Conservation (phyloP, 2,888 invertebrate genomes). For the Megalurothrips usitatus region DNA sequence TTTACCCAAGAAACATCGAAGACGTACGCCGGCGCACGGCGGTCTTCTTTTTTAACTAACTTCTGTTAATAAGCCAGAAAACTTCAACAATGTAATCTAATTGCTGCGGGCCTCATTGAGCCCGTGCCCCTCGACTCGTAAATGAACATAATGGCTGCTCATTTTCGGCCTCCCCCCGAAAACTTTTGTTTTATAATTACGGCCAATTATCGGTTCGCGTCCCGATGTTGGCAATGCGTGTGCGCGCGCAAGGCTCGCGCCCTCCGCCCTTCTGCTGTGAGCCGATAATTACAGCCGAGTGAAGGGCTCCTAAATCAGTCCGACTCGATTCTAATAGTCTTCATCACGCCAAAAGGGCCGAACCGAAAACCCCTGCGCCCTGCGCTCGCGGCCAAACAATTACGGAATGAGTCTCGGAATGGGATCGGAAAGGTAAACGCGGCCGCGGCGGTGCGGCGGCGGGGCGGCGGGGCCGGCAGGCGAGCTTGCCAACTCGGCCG, state of each 20-base stretch:
- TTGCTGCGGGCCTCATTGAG: neutral
- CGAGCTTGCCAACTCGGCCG: neutral
- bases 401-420: neutral
- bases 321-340: neutral
- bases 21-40: neutral
- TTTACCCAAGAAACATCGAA: neutral
- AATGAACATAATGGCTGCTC: slow-evolving; percentile 5
- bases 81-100: slow-evolving; percentile 2
- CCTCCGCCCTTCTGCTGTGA: neutral
- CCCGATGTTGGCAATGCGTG: neutral
- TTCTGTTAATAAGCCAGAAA: neutral
- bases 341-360: slow-evolving; percentile 13
- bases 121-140: neutral
- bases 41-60: neutral
- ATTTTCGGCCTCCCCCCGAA: neutral
- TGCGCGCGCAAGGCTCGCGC: neutral
- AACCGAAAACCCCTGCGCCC: neutral
- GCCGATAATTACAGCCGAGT: neutral
- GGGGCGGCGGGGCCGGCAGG: neutral
- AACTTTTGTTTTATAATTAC: neutral
- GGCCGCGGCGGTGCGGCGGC: too few relatives aligned
- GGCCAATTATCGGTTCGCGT: slow-evolving; percentile 9
- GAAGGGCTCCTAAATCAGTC: slow-evolving; percentile 1
- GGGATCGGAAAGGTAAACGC: neutral
- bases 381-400: neutral